A percentile compares a stretch with the other conserved stretches of the same genome.
These are phyloP conservation scores for Protonibea diacanthus DNA, from an alignment of 2,797 vertebrate species.

Conservation along the genomic window DNA sequence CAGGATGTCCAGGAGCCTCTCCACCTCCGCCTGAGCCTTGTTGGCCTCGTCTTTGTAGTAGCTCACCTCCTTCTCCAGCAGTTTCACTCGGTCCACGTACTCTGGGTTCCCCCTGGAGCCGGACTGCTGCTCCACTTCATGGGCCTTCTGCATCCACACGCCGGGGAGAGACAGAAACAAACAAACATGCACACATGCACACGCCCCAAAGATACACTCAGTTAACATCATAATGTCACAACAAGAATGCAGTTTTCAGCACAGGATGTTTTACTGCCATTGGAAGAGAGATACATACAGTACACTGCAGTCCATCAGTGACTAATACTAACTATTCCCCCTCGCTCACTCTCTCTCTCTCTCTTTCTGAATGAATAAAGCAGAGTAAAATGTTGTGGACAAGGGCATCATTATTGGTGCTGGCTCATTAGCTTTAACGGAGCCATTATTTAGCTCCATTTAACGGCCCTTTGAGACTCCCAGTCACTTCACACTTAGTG, in stretches of 20 bases:
- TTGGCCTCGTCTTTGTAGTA: conserved; percentile 95
- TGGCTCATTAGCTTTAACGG: conserved; percentile 73
- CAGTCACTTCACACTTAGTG: conserved; percentile 53
- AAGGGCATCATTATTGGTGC: conserved; percentile 64
- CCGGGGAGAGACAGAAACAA: conserved; percentile 34
- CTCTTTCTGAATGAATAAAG: conserved; percentile 59
- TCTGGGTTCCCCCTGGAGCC: conserved; percentile 92
- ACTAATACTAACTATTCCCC: conserved; percentile 39
- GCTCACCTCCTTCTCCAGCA: conserved; percentile 95
- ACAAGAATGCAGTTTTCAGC: conserved; percentile 22
- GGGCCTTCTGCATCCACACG: conserved; percentile 87
- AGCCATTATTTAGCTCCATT: conserved; percentile 72
- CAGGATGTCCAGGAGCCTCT: conserved; percentile 96
- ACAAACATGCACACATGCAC: conserved; percentile 42
- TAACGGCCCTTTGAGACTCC: conserved; percentile 65
- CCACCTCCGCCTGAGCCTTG: conserved; percentile 95
- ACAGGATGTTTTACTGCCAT: conserved; percentile 43
- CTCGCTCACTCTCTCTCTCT: conserved; percentile 23
- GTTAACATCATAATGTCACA: conserved; percentile 19
- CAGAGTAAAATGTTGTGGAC: conserved; percentile 63
- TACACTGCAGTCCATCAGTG: conserved; percentile 47
- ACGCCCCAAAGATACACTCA: conserved; percentile 29
- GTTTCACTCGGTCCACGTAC: conserved; percentile 92
- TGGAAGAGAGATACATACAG: conserved; percentile 49
- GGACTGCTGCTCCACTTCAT: conserved; percentile 93